Evolutionary conservation across 37 sponge, comb jelly and placozoan genomes (phyloP), one percentile per base, ranked within the genome.

Genomic region (Axinella damicornis): DNA sequence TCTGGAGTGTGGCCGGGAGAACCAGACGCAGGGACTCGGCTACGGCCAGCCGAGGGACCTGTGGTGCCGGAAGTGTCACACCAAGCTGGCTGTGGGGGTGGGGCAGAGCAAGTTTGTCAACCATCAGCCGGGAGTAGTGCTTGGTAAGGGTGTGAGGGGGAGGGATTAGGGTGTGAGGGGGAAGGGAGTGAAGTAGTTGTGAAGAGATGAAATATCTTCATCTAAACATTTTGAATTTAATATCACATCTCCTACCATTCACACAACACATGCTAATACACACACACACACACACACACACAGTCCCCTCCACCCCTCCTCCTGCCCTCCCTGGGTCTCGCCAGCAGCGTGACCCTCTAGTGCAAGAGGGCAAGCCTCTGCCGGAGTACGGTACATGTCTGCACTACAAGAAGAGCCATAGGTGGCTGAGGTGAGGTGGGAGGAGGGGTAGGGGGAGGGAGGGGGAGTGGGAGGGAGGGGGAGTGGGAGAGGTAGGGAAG

Each of bases 381-480:
- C 95, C 95, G 0, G 79, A 82, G 5, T 37, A 9, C 36, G 95
- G 95, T 16, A 79, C 89, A 16, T 95, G 95, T 77, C 35, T 60
- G 1, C 95, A 95, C 73, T 95, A 91, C 84, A 91, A 91, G 83
- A 95, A 95, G 74, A 91, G 92, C 35, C 65, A 83, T 71, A 74
- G 95, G 0, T 95, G 95, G 95, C 78, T 95, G 30, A 88, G 95
- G 95, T 95, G 41, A 59, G 81, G 35, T 5, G 31, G 20, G 28
- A 22, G 22, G 20, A 33, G 60, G 38, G 33, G 57, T 2, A 61
- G 46, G 46, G 9, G 46, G 46, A 46, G 46, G 46, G 9, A 12
- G 9, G 9, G 4, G 46, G 4, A 46, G n/a, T n/a, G n/a, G n/a
- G n/a, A n/a, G n/a, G n/a, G n/a, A n/a, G n/a, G n/a, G n/a, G n/a